phyloP scores from a whole-genome alignment of 1,140 invertebrate genomes.

The Aphis craccivora region DNA sequence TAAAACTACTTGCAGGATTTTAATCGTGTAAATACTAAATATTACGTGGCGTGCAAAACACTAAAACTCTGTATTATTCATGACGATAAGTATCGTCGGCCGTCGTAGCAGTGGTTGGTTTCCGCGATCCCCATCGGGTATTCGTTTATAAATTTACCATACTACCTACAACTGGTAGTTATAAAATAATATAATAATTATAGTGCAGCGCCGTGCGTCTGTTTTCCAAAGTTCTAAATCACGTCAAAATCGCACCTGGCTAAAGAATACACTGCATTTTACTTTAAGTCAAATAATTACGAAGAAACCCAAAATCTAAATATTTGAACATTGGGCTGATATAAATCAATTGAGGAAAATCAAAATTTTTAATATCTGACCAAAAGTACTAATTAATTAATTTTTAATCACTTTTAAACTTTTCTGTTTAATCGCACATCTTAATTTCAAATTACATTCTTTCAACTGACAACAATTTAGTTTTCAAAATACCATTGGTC shows the following conservation, averaged over 20 bases:
- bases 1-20: background rate
- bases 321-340: too few species aligned
- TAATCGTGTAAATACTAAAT: background rate
- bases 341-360: too few species aligned
- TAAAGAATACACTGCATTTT: too few species aligned
- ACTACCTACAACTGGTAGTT: background rate
- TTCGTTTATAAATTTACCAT: background rate
- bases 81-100: background rate
- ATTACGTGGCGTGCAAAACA: background rate
- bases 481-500: background rate
- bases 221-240: background rate
- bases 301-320: too few species aligned
- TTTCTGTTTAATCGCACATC: background rate
- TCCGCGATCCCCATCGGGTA: background rate
- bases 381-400: too few species aligned
- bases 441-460: background rate
- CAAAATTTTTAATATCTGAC: too few species aligned
- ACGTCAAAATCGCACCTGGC: background rate
- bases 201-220: background rate
- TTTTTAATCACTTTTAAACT: background rate
- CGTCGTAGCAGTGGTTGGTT: background rate
- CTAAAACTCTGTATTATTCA: constrained; percentile 6
- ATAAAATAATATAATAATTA: background rate
- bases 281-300: too few species aligned
- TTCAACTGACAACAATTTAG: background rate